Base-by-base conservation (phyloP, 1,140 invertebrate species). In the Doryteuthis pealeii region DNA sequence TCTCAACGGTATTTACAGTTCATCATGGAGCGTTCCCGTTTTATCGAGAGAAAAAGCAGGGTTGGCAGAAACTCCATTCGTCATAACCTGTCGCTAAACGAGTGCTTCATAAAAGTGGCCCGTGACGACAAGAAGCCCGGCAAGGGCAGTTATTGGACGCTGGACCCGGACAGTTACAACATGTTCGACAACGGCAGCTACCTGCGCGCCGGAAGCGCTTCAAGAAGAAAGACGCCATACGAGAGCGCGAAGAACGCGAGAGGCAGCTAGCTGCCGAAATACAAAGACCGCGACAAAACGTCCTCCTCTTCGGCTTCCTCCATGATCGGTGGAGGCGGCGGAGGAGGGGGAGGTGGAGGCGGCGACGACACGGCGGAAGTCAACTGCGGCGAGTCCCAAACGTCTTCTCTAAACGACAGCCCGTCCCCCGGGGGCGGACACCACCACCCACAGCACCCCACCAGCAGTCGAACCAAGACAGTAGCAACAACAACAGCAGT, bases 161-260 rank as follows among this genome's bases (percentile, higher is more conserved):
- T 99, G 33, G 96, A 99, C 85, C 97, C 96, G 0, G 96, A 98
- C 84, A 96, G 93, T 65, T 95, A 97, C 83, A 98, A 98, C 86
- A 99, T 99, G 97, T 99, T 99, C 88, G 97, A 99, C 83, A 97
- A 99, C 83, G 97, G 97, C 0, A 96, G 95, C 14, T 98, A 97
- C 85, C 89, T 98, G 75, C 90, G 96, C 91, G 96, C 14, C 89
- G 87, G n/a, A 76, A 96, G 75, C 92, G 96, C 3, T 99, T 99
- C 88, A 99, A 99, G 90, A 98, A 98, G 89, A 98, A 97, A 85
- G 95, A 97, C 85, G 75, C 76, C 15, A 33, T 72, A 18, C 79
- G 78, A 40, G 81, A 83, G 35, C 74, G 74, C 28, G 80, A 83
- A n/a, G 72, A 78, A 66, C 73, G 77, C 8, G 75, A 80, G 30